Evolutionary conservation across 2,113 vertebrate species (phyloP), one percentile per base, ranked within the genome.

Genomic region (Zonotrichia leucophrys): DNA sequence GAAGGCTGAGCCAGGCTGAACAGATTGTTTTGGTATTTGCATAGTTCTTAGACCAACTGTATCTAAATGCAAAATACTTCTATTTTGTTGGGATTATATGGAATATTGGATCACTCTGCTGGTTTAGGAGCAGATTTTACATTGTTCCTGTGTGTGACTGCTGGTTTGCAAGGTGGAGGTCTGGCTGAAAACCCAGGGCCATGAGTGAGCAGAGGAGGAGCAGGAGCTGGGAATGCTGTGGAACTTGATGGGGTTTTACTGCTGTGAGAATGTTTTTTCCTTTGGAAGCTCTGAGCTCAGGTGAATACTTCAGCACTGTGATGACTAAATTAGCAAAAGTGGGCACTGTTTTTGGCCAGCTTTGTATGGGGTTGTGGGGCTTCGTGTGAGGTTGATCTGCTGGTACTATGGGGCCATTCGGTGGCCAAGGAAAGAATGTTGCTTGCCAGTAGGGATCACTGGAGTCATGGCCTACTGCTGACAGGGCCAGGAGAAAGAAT

Each of bases 101-200:
- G 76, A 78, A 41, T 41, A 41, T 19, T 64, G 62, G 78, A 31
- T 58, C 3, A 3, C 47, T 64, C 44, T 77, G 13, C 56, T 70
- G 42, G 44, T 55, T 92, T 70, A 59, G 77, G 66, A 84, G 8
- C 7, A 50, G 59, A 41, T 72, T 58, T 68, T 6, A 18, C 49
- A 12, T 23, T 31, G 35, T 55, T 76, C 15, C 47, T 25, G n/a
- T 41, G 22, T 0, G 0, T n/a, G 47, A 46, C 42, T 68, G 1
- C 16, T 1, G 10, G 44, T 60, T 60, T 59, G 59, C 58, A 72
- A 64, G 62, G 49, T 77, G 55, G 22, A 52, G 22, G 8, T 76
- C 50, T 90, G 79, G 28, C 70, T 85, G 78, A 35, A 73, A 75
- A 35, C 20, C 41, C 23, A 31, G 14, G 35, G 41, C 63, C 37